phyloP scores from a whole-genome alignment of 2,797 vertebrate species.

The Lutjanus campechanus region DNA sequence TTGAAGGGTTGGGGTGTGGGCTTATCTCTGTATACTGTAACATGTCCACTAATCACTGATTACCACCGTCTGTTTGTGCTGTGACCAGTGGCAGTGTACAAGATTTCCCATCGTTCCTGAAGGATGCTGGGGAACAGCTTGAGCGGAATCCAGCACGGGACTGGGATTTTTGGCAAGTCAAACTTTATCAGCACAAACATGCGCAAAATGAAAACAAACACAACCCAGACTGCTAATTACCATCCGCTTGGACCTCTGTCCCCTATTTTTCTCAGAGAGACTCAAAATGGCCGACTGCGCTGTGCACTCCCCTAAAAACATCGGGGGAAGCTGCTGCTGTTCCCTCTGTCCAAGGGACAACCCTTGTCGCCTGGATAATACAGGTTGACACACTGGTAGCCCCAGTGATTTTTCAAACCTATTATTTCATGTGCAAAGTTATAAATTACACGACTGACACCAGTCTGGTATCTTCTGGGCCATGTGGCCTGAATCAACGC shows the following conservation, averaged over 20 bases:
- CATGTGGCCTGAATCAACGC: constrained; percentile 89
- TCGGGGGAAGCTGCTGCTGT: constrained; percentile 56
- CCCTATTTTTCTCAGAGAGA: constrained; percentile 71
- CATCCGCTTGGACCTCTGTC: constrained; percentile 84
- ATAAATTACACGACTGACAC: constrained; percentile 87
- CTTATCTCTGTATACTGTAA: constrained; percentile 81
- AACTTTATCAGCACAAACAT: constrained; percentile 89
- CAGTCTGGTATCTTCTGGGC: constrained; percentile 88
- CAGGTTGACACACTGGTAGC: constrained; percentile 78
- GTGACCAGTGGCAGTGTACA: constrained; percentile 80
- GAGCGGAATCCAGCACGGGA: constrained; percentile 83
- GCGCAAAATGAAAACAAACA: constrained; percentile 89
- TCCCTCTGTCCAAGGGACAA: constrained; percentile 71
- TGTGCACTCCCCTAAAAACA: constrained; percentile 51
- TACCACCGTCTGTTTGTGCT: constrained; percentile 80
- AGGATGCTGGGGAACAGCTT: constrained; percentile 85
- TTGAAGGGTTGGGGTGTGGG: constrained; percentile 65
- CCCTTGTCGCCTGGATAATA: constrained; percentile 78
- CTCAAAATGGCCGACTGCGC: constrained; percentile 80
- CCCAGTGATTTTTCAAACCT: constrained; percentile 86
- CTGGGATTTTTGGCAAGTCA: constrained; percentile 87
- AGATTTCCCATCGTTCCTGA: constrained; percentile 84
- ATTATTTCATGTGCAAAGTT: constrained; percentile 88
- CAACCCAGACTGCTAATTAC: constrained; percentile 88
- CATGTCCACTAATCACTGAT: constrained; percentile 83